Conservation (phyloP, 2,888 invertebrate species). For the Ophraella communa region DNA sequence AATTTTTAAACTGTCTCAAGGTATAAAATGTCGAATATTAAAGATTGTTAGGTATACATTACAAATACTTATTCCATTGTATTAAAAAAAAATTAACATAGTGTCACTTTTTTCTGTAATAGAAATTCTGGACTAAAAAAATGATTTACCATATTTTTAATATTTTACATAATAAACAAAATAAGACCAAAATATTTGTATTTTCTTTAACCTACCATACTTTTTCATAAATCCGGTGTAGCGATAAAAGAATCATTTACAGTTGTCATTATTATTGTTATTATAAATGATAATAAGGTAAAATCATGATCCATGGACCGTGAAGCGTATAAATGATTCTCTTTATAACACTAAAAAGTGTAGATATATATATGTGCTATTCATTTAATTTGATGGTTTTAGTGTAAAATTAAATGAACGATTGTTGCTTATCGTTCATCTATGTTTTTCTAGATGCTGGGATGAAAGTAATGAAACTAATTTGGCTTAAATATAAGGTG, state of each 20-base stretch:
- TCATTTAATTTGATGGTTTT: constrained; percentile 23
- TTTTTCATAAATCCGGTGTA: not conserved
- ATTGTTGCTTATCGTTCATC: constrained; percentile 1
- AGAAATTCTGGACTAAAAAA: no score
- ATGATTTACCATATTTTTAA: no score
- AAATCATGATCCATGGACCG: constrained; percentile 30
- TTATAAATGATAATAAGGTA: constrained; percentile 22
- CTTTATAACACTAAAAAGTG: constrained; percentile 21
- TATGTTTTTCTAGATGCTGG: not conserved
- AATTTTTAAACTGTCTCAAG: no score
- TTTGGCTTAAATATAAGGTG: not conserved
- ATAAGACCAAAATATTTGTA: no score
- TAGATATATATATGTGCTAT: no score
- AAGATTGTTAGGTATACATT: no score
- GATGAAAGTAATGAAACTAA: not conserved
- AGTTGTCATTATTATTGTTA: constrained; percentile 35
- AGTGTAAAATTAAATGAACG: constrained; percentile 26
- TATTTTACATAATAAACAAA: no score
- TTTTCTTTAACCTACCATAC: not conserved
- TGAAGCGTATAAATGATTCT: constrained; percentile 37
- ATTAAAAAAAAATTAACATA: no score
- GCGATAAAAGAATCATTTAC: not conserved
- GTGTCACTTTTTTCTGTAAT: no score
- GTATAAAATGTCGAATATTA: no score
- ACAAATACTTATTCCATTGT: no score